Evolutionary conservation across 2,113 vertebrate species (phyloP), one percentile per base, ranked within the genome.

Genomic region (Grammomys surdaster): DNA sequence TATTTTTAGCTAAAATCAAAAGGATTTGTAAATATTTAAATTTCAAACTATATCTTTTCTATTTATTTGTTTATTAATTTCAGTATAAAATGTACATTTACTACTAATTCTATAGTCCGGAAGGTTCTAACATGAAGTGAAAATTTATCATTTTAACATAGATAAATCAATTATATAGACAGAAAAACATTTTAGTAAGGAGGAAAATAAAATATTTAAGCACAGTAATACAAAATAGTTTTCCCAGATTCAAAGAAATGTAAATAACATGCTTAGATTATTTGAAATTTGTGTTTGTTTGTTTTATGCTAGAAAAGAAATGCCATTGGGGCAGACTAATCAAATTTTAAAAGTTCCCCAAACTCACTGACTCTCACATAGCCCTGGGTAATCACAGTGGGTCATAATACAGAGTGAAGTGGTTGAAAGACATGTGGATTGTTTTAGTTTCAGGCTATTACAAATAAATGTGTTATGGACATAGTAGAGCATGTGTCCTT

Each of bases 281-380:
- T 90, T 14, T 63, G 95, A 33, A 88, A 89, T 72, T 67, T 67
- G 31, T 95, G 56, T 90, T 87, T 69, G 84, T 36, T 76, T 51
- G 10, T 65, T 95, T 97, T 65, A 85, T 86, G 76, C 65, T 95
- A 76, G 76, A 89, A 94, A 91, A 17, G 58, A 87, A 94, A 65
- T 76, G 17, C 0, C 84, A 67, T 77, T 60, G 85, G 40, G 13
- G 78, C n/a, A 94, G 8, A 86, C 1, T 91, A 70, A 85, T 81
- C 24, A 82, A 20, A 75, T 36, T 81, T 96, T 90, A 81, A 43
- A 56, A 36, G 4, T n/a, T 10, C 7, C 20, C 10, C 33, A n/a
- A 81, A 58, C 51, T 56, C 2, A 22, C 5, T 22, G 19, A 22
- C 2, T 7, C 8, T 36, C 51, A n/a, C 19, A 81, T 6, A 81